Conservation (phyloP, 1,140 invertebrate genomes). For the Polypedilum vanderplanki region DNA sequence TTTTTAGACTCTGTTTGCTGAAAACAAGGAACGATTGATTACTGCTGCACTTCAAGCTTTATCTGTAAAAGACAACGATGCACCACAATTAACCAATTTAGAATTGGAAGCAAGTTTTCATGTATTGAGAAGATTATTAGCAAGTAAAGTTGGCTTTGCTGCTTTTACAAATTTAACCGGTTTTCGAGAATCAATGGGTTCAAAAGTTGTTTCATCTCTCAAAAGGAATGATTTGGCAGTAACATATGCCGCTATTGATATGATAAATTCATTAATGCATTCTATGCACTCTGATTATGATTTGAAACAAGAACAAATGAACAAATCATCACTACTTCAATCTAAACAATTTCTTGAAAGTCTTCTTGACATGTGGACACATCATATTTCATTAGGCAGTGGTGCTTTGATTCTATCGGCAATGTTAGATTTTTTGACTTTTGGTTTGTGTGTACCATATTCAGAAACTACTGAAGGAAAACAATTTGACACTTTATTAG, state of each 20-base stretch:
- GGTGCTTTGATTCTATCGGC: conserved; percentile 79
- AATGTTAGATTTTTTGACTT: conserved; percentile 99
- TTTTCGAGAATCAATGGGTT: conserved; percentile 90
- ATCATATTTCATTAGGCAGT: conserved; percentile 76
- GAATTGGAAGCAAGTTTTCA: conserved; percentile 92
- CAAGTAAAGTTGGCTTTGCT: conserved; percentile 95
- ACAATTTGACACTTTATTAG: conserved; percentile 90
- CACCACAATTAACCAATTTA: conserved; percentile 48
- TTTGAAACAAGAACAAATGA: conserved; percentile 92
- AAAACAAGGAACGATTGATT: conserved; percentile 98
- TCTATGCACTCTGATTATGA: conserved; percentile 97
- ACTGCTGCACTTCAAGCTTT: conserved; percentile 68
- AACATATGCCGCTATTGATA: conserved; percentile 93
- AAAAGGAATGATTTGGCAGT: conserved; percentile 82
- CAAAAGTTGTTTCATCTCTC: conserved; percentile 84
- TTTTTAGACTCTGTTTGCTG: conserved; percentile 83
- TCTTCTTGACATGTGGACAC: conserved; percentile 90
- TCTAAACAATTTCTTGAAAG: conserved; percentile 88
- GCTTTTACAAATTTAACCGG: conserved; percentile 86
- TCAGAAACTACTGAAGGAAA: conserved; percentile 97
- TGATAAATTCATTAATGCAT: conserved; percentile 96
- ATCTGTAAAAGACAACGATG: conserved; percentile 60
- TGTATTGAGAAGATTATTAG: conserved; percentile 82
- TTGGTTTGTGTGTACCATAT: conserved; percentile 95
- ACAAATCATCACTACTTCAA: conserved; percentile 92